Evolutionary conservation across 2,888 invertebrate genomes (phyloP), one percentile per base, ranked within the genome.

Genomic region (Calephelis perditalis): DNA sequence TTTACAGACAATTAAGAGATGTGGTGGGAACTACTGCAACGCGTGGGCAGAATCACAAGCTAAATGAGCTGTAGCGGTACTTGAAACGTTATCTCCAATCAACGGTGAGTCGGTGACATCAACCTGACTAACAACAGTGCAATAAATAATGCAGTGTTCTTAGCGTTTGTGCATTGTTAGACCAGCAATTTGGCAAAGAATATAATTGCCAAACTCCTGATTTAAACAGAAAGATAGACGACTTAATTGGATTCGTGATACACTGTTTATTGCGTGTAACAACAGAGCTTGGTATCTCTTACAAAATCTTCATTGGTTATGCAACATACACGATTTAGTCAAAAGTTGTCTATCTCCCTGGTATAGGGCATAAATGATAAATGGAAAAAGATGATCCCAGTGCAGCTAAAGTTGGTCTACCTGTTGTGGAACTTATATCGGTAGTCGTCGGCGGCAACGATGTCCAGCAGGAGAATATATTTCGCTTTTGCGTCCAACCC

Each of bases 401-500:
- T 66, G 60, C 58, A 58, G 63, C 71, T 47, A 37, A 46, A 69
- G 70, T 69, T 73, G 78, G 72, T 79, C 84, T 89, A 90, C 97
- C 97, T 97, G 95, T 97, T 97, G 92, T 97, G 97, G 92, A 97
- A 98, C 92, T 98, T 98, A 94, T 97, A 97, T 92, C 97, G 94
- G 94, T 98, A 98, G 93, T 99, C 99, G 91, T 99, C 99, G 68
- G 99, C 98, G 57, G 99, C 98, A 75, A 99, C 98, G 88, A 99
- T 98, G 93, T 99, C 99, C 95, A 99, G 94, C 77, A 99, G 94
- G 68, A 99, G 94, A 89, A 99, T 98, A 94, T 99, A 99, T 92
- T 99, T 99, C 83, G 98, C 97, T 92, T 98, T 97, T 86, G 98
- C 96, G 93, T 99, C 99, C 92, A 99, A 92, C 76, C 99, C 99